These are phyloP conservation scores for Oreochromis aureus DNA, from an alignment of 2,113 vertebrate species.

Conservation along the genomic window DNA sequence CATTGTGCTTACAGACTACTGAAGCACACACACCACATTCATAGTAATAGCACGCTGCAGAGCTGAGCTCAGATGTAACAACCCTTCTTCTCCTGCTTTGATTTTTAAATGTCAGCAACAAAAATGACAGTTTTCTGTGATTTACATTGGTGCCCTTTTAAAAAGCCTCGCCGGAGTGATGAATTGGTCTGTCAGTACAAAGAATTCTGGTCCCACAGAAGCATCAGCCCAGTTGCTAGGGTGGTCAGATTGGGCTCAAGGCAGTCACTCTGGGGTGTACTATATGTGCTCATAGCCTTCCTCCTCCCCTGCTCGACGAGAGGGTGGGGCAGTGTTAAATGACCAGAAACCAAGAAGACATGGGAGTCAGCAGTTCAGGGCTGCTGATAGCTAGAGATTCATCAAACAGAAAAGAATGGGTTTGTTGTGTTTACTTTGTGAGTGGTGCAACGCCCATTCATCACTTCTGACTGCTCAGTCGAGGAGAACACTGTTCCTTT, in stretches of 20 bases:
- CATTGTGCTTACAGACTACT: background rate
- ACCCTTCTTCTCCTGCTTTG: conserved; percentile 6
- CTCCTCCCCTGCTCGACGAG: background rate
- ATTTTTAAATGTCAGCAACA: conserved; percentile 54
- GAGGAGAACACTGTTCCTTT: background rate
- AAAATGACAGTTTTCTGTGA: conserved; percentile 43
- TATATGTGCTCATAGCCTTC: background rate
- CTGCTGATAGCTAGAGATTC: conserved; percentile 4
- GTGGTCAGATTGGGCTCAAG: background rate
- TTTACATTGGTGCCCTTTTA: conserved; percentile 62
- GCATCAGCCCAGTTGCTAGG: background rate
- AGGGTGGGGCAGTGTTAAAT: conserved; percentile 38
- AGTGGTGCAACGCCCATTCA: background rate
- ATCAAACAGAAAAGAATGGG: background rate
- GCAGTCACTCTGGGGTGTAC: background rate
- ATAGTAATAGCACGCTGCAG: background rate
- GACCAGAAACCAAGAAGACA: conserved; percentile 5
- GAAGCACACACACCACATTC: background rate
- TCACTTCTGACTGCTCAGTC: background rate
- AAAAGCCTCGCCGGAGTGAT: conserved; percentile 35
- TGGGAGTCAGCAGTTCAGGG: conserved; percentile 3
- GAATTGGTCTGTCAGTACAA: conserved; percentile 32
- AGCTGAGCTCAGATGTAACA: background rate
- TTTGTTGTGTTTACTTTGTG: background rate
- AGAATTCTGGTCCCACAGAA: background rate